phyloP scores from a whole-genome alignment of 2,888 invertebrate genomes.

The Copidosoma aretas region DNA sequence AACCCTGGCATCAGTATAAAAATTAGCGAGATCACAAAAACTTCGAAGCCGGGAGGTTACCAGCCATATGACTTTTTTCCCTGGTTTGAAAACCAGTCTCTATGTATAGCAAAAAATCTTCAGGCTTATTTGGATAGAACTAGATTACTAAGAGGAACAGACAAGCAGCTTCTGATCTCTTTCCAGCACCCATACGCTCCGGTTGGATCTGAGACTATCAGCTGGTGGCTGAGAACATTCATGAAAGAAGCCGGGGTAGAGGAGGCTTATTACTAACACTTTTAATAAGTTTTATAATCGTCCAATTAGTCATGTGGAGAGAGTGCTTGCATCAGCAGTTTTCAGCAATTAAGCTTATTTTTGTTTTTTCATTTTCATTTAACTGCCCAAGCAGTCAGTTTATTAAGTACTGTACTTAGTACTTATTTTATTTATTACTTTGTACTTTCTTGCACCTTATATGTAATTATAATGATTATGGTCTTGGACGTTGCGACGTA shows the following conservation, averaged over 20 bases:
- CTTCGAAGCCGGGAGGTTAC: background rate
- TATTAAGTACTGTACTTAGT: no score
- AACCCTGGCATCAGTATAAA: no score
- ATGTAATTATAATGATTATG: no score
- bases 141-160: no score
- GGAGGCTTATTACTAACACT: background rate
- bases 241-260: background rate
- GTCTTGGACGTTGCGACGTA: no score
- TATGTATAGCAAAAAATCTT: background rate
- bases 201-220: background rate
- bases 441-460: no score
- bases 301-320: background rate
- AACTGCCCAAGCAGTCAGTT: no score
- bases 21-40: constrained; percentile 1
- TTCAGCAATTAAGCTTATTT: background rate
- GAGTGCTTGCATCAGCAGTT: no score
- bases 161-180: background rate
- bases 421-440: no score
- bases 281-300: background rate
- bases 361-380: no score
- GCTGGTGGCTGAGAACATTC: background rate
- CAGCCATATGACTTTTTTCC: background rate
- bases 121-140: no score
- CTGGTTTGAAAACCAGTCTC: background rate
- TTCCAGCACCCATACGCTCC: background rate